These are phyloP conservation scores for Cromileptes altivelis DNA, from an alignment of 2,113 vertebrate genomes.

Conservation along the genomic window DNA sequence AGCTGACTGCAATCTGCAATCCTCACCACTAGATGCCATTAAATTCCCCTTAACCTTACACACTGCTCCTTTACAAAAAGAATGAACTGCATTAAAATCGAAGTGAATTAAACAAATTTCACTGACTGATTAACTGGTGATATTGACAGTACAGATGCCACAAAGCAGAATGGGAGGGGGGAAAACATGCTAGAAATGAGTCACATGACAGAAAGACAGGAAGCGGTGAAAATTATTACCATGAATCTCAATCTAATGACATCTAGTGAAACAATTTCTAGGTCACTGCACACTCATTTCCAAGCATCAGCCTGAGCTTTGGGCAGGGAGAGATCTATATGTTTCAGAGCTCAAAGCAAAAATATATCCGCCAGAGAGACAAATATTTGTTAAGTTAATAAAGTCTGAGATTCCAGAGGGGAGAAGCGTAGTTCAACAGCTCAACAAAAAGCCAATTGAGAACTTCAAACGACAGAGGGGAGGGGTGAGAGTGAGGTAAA, in stretches of 20 bases:
- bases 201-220: slow-evolving; percentile 56
- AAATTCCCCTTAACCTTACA: no score
- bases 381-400: slow-evolving; percentile 18
- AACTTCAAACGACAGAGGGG: slow-evolving; percentile 29
- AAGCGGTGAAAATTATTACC: slow-evolving; percentile 60
- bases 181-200: slow-evolving; percentile 72
- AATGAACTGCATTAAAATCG: neutral
- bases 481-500: slow-evolving; percentile 65
- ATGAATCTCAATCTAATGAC: slow-evolving; percentile 75
- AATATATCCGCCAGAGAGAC: neutral
- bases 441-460: slow-evolving; percentile 55
- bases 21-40: no score
- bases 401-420: slow-evolving; percentile 8
- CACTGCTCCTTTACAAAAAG: neutral
- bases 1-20: no score
- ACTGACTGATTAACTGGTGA: slow-evolving; percentile 31
- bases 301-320: slow-evolving; percentile 43
- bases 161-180: slow-evolving; percentile 46
- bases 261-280: slow-evolving; percentile 62
- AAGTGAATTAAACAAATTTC: slow-evolving; percentile 9
- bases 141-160: slow-evolving; percentile 44
- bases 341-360: slow-evolving; percentile 26
- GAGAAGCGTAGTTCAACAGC: slow-evolving; percentile 25
- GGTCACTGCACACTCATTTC: slow-evolving; percentile 85
- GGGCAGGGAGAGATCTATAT: neutral